Evolutionary conservation across 2,797 vertebrate genomes (phyloP), one percentile per base, ranked within the genome.

Genomic region (Hypotaenidia philippensis): DNA sequence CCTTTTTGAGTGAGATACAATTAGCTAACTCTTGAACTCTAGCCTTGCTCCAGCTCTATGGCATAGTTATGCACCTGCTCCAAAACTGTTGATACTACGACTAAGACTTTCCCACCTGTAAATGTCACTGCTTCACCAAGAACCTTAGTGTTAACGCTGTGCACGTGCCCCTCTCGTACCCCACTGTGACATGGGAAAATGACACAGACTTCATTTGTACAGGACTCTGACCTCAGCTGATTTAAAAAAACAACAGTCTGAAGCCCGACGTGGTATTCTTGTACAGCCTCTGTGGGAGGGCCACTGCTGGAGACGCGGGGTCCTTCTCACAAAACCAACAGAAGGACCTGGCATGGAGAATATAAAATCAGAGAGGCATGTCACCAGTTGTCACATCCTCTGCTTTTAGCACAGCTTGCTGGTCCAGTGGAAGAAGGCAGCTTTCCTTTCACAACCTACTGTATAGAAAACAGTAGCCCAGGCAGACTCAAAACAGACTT

Each of bases 11-110:
- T 90, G 94, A 94, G 91, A 93, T 70, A 82, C 91, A 95, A 83
- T 94, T 96, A 96, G 83, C 91, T 84, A 88, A 88, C 94, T 94
- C 89, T 82, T 94, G 96, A 95, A 96, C 93, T 94, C 83, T 44
- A 94, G 85, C 85, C 70, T 93, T 90, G 77, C 91, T 95, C 77
- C 34, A 32, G 26, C 5, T 1, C 72, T 88, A 0, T 60, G 52
- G 49, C 21, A 8, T 41, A 29, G 65, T 55, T 81, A 15, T 94
- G 60, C 89, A 95, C 95, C 95, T 96, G 92, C 93, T 96, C 52
- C 25, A 20, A 72, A 95, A 53, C 21, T 60, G 25, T 57, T 55
- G 59, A 36, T 78, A 10, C 40, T 20, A 4, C 15, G 0, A 10
- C 77, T 27, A 13, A 64, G 59, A 13, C 41, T 78, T 90, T 65